Conservation (phyloP, 2,888 invertebrate species). For the Julus scandinavius region DNA sequence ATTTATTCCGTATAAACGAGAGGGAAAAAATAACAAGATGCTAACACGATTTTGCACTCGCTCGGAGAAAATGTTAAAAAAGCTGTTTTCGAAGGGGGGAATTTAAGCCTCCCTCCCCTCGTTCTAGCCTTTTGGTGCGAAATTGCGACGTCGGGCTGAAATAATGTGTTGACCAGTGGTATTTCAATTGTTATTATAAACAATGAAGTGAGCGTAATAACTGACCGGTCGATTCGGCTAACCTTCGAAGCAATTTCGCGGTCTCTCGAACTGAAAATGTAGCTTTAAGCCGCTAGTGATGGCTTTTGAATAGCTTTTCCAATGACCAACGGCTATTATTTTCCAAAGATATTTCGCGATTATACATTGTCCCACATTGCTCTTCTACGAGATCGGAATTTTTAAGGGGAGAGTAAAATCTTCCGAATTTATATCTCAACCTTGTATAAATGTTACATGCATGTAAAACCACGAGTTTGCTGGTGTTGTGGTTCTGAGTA, state of each 20-base stretch:
- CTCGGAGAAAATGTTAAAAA: constrained; percentile 14
- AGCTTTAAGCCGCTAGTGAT: background rate
- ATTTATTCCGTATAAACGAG: constrained; percentile 16
- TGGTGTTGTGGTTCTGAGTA: background rate
- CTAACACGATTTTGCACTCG: constrained; percentile 20
- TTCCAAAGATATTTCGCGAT: background rate
- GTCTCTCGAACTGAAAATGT: background rate
- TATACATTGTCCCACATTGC: background rate
- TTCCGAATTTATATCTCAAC: background rate
- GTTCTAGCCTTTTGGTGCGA: background rate
- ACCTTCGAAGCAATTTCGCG: background rate
- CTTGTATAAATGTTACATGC: background rate
- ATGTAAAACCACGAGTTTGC: background rate
- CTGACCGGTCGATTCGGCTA: background rate
- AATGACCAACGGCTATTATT: background rate
- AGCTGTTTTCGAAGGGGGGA: background rate
- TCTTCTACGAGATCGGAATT: background rate
- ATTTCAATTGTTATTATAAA: constrained; percentile 26
- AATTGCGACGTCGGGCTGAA: background rate
- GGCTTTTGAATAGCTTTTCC: background rate
- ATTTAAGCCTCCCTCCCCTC: background rate
- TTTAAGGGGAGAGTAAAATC: background rate
- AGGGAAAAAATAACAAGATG: constrained; percentile 33
- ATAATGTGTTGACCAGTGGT: constrained; percentile 33
- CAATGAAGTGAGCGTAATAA: constrained; percentile 33